Base-by-base conservation (phyloP, 2,888 invertebrate genomes). In the Hetaerina titia region DNA sequence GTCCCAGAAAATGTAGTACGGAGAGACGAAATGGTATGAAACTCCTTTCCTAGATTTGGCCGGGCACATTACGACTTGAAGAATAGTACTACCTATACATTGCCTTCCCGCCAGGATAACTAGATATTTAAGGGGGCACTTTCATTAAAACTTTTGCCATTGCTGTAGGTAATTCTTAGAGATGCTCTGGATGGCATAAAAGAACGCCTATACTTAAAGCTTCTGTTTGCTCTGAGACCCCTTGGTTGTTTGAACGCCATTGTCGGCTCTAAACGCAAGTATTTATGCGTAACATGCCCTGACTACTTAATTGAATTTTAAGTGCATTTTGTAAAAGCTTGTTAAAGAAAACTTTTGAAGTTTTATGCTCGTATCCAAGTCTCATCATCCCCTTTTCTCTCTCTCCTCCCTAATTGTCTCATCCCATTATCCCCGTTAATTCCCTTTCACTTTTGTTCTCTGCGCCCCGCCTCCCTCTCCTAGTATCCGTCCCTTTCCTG, bases 141-240 rank as follows among this genome's bases (percentile, higher is more conserved):
- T 81, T 81, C 81, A 81, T 81, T 81, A 81, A 81, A 81, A 81
- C 81, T 81, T 81, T 81, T 13, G 25, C 81, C 81, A 81, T 81
- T 31, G 31, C 31, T n/a, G 22, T n/a, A 22, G 69, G 69, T 31
- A 81, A 31, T 81, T 31, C 81, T 11, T 31, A 13, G 25, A 81
- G 81, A 31, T 81, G 81, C 81, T 81, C 81, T 13, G 11, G 81
- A 11, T 13, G 31, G 81, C 81, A 11, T 81, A 25, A 31, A 81
- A 31, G 81, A 31, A 25, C 25, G n/a, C 81, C 9, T 81, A 31
- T 81, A 9, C 31, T 81, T 81, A 31, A 81, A 81, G 81, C 13
- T 25, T 1, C 81, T 31, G 9, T 11, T 31, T 25, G 22, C 31
- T 31, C 31, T 15, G 11, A 11, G 2, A 81, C 13, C 22, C 81